Evolutionary conservation across 2,113 vertebrate genomes (phyloP).

Genomic region (Pollimyrus isidori): DNA sequence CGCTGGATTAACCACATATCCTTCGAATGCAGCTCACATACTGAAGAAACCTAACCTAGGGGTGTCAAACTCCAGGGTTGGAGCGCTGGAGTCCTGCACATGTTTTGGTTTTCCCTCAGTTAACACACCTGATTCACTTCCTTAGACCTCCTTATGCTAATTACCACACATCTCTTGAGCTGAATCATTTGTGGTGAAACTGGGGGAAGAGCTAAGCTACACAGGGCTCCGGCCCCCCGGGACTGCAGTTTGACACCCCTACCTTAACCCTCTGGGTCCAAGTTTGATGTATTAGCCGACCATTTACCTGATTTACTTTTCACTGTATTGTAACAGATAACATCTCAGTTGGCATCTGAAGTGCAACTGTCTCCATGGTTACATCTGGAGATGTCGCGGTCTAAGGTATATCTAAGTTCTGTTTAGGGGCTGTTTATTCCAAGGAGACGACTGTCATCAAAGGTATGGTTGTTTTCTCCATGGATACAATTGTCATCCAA

Average conservation of each 20-base stretch:
- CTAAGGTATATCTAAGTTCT: neutral
- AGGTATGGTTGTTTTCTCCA: neutral
- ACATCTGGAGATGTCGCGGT: neutral
- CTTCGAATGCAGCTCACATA: neutral
- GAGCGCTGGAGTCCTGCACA: no score
- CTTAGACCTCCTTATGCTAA: no score
- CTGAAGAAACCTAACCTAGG: neutral
- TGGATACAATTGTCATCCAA: neutral
- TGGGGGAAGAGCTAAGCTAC: no score
- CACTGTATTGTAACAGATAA: neutral
- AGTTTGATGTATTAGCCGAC: neutral
- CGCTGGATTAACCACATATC: neutral
- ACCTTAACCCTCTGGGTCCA: neutral
- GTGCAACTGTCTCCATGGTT: neutral
- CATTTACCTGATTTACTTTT: neutral
- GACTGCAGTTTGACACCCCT: no score
- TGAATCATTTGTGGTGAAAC: no score
- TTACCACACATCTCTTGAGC: no score
- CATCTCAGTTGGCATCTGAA: neutral
- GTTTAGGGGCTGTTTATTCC: neutral
- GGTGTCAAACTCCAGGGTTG: no score
- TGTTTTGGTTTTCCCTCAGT: no score
- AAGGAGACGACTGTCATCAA: conserved; percentile 6
- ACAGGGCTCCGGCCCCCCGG: no score
- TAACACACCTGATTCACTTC: no score